Evolutionary conservation across 2,797 vertebrate species (phyloP), one percentile per base, ranked within the genome.

Genomic region (Hydrocynus forskahlii): DNA sequence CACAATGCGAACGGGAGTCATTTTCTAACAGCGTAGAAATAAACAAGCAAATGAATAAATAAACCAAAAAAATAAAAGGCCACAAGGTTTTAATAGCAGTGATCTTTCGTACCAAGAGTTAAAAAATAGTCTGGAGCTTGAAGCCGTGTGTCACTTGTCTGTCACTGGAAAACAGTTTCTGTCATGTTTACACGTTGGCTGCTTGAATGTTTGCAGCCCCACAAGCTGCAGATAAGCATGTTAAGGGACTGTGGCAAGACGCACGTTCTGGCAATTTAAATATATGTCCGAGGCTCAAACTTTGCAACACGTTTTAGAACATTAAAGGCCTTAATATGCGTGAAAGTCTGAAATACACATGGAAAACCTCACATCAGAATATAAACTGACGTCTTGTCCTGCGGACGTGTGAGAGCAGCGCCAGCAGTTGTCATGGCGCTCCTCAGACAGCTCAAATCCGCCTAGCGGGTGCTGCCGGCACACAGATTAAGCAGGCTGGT

Each of bases 361-460:
- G 8, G 40, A 17, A 82, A 78, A 80, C 54, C 45, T 66, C 48
- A 59, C 62, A 50, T 82, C 70, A 75, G 66, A 84, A 71, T 78
- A 62, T n/a, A 81, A 66, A 55, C 75, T 60, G 60, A 45, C 38
- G 50, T 78, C 83, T 69, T 66, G 67, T 63, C 40, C 57, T 59
- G 74, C 60, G 57, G 67, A 75, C 82, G 78, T 72, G 69, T 52
- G 71, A 80, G 63, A 54, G 63, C 81, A 81, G 86, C 87, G 88
- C 78, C 80, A 84, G 83, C 89, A 89, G 91, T 91, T 92, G 90
- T 92, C 91, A 87, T 82, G 85, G 79, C 84, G 84, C 88, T 89
- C 89, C 80, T 79, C 74, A 81, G 81, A 81, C 79, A 76, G 81
- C 83, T 81, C 66, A 85, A 85, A 87, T 83, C 84, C 87, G 79